phyloP scores from a whole-genome alignment of 2,888 invertebrate species.

The Sycophila texana region DNA sequence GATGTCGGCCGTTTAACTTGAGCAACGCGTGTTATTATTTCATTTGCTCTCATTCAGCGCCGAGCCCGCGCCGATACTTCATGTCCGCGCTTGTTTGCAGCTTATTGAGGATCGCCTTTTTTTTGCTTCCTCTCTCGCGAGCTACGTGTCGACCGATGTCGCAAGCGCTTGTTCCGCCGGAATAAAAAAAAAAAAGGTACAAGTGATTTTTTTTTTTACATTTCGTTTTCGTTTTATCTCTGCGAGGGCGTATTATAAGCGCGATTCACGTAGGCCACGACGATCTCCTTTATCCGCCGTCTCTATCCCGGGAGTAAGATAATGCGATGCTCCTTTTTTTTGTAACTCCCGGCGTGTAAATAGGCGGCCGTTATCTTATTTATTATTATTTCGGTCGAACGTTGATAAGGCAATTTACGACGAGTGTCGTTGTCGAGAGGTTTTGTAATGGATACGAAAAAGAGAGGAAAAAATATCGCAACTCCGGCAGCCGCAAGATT shows the following conservation, averaged over 20 bases:
- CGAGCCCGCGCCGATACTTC: background rate
- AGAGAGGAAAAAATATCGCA: too few species aligned
- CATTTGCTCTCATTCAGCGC: slow-evolving; percentile 31
- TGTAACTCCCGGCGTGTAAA: slow-evolving; percentile 10
- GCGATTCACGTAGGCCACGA: too few species aligned
- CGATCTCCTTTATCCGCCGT: too few species aligned
- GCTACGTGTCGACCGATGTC: background rate
- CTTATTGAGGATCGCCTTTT: background rate
- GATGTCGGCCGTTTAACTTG: background rate
- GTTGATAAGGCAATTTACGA: slow-evolving; percentile 20
- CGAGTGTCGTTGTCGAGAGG: background rate
- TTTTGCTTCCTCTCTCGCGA: background rate
- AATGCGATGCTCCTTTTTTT: too few species aligned
- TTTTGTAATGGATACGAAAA: too few species aligned
- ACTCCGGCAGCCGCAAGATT: too few species aligned
- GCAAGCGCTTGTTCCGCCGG: background rate
- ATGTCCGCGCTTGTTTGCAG: slow-evolving; percentile 2
- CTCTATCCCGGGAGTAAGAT: too few species aligned
- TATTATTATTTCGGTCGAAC: background rate
- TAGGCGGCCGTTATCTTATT: slow-evolving; percentile 22
- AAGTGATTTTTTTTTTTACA: too few species aligned
- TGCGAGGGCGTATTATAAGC: too few species aligned
- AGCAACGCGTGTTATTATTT: slow-evolving; percentile 36
- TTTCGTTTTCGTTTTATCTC: too few species aligned
- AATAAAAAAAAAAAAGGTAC: background rate